Evolutionary conservation across 1,140 invertebrate genomes (phyloP).

Genomic region (Solenopsis invicta): DNA sequence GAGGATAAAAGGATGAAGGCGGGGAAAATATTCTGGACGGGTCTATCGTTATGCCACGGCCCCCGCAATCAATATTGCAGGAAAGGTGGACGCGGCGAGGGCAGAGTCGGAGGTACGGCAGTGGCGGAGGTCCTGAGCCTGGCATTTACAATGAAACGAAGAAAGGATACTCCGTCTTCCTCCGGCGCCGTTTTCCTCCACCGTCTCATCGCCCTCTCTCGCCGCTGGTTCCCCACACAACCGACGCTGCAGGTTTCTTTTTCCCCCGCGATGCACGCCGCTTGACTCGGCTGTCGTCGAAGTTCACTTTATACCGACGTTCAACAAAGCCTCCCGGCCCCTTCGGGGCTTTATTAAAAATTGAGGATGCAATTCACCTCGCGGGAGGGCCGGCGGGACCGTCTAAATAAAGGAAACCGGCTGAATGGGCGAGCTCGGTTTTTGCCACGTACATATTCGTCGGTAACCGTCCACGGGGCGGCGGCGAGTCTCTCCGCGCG

Average conservation of each 20-base stretch:
- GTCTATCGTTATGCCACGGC: slow-evolving; percentile 75
- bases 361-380: slow-evolving; percentile 84
- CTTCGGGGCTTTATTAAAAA: slow-evolving; percentile 84
- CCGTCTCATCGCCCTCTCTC: neutral
- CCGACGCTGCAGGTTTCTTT: slow-evolving; percentile 29
- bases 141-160: slow-evolving; percentile 80
- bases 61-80: slow-evolving; percentile 79
- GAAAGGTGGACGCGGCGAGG: slow-evolving; percentile 74
- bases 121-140: slow-evolving; percentile 70
- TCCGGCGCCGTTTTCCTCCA: slow-evolving; percentile 53
- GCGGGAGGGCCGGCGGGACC: slow-evolving; percentile 72
- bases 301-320: slow-evolving; percentile 83
- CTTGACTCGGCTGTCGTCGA: slow-evolving; percentile 82
- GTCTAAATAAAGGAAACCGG: slow-evolving; percentile 83
- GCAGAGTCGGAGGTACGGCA: slow-evolving; percentile 65
- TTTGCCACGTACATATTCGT: slow-evolving; percentile 67
- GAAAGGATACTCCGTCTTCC: slow-evolving; percentile 71
- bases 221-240: neutral
- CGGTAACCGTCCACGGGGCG: slow-evolving; percentile 63
- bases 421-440: slow-evolving; percentile 59
- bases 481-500: slow-evolving; percentile 46
- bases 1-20: slow-evolving; percentile 39
- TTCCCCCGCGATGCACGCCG: slow-evolving; percentile 65
- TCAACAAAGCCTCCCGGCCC: slow-evolving; percentile 82
- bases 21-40: slow-evolving; percentile 75